Conservation (phyloP, 2,113 vertebrate genomes). For the Pseudopipra pipra region DNA sequence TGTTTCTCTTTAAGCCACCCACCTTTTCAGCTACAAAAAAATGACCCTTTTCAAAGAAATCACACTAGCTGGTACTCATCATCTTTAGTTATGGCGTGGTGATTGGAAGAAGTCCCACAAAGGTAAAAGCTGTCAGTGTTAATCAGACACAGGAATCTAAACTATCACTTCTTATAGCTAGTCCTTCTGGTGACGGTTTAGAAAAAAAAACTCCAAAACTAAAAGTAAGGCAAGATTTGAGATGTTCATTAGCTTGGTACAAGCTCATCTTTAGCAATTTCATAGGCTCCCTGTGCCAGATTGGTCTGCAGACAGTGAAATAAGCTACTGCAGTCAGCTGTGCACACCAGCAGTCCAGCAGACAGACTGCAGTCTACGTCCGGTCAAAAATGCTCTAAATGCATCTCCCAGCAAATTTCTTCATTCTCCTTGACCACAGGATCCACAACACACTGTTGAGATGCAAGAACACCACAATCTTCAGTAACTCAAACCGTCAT, state of each 20-base stretch:
- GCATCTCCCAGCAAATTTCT: background rate
- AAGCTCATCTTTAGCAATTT: background rate
- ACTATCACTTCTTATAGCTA: background rate
- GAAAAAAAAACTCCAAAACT: background rate
- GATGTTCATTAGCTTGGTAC: background rate
- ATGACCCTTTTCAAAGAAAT: background rate
- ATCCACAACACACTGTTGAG: background rate
- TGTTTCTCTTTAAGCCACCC: background rate
- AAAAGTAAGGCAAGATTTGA: background rate
- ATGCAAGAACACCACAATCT: background rate
- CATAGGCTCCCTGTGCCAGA: background rate
- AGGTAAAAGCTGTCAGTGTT: background rate
- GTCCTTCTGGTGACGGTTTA: background rate
- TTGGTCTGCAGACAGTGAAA: background rate
- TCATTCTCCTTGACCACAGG: background rate
- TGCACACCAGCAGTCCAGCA: constrained; percentile 2
- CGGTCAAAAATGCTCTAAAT: background rate
- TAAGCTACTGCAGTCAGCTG: constrained; percentile 5
- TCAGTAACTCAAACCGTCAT: background rate
- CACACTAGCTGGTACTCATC: background rate
- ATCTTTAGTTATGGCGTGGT: background rate
- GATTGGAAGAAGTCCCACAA: background rate
- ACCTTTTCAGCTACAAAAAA: background rate
- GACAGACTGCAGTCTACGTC: background rate
- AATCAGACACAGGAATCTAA: background rate